A percentile compares a stretch with the other conserved stretches of the same genome.
These are phyloP conservation scores for Ptychobarbus kaznakovi DNA, from an alignment of 2,797 vertebrate genomes.

Conservation along the genomic window DNA sequence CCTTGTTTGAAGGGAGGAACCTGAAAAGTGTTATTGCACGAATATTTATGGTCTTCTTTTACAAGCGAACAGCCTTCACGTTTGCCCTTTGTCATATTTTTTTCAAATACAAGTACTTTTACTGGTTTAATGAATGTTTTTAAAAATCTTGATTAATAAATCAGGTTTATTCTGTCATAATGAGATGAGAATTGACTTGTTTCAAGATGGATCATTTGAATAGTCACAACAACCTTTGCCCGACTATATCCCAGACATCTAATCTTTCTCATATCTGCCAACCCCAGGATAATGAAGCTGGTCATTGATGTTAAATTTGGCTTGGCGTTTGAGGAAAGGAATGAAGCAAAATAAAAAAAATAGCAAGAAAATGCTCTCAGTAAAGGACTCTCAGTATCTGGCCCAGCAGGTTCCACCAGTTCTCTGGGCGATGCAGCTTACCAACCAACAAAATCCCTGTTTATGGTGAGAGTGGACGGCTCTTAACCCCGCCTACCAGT, in stretches of 20 bases:
- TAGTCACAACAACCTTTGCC: neutral
- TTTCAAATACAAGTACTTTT: neutral
- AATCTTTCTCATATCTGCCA: constrained; percentile 7
- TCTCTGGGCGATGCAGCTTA: constrained; percentile 58
- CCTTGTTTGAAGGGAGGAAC: constrained; percentile 27
- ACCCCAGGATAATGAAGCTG: neutral
- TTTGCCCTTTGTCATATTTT: neutral
- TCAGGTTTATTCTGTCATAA: neutral
- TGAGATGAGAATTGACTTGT: neutral
- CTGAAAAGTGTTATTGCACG: neutral
- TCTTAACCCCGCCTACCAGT: constrained; percentile 20
- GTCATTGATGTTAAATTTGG: neutral
- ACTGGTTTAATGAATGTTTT: neutral
- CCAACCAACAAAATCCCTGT: constrained; percentile 39
- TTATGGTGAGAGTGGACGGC: constrained; percentile 1
- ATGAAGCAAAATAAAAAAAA: neutral
- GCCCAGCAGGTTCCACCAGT: constrained; percentile 70
- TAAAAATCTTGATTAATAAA: neutral
- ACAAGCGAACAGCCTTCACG: neutral
- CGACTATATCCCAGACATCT: neutral
- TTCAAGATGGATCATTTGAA: neutral
- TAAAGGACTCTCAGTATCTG: constrained; percentile 56
- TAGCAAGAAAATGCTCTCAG: neutral
- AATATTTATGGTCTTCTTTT: neutral
- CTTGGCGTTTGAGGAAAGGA: neutral